Evolutionary conservation across 1,140 invertebrate genomes (phyloP), one percentile per base, ranked within the genome.

Genomic region (Drosophila jambulina): DNA sequence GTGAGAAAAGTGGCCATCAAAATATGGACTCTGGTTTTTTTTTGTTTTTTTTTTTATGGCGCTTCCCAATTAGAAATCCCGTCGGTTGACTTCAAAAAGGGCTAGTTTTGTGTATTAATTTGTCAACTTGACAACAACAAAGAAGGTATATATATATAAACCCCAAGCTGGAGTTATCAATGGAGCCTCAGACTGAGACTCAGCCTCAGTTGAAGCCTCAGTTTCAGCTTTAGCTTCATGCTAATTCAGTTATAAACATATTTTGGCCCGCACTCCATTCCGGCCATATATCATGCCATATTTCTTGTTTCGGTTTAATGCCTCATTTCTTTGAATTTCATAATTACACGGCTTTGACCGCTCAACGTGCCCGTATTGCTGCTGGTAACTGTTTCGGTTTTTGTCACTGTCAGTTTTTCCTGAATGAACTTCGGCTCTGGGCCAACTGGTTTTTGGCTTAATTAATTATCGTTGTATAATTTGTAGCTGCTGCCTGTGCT

Each of bases 391-490:
- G 53, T 56, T 56, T 56, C 15, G 53, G 53, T 68, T 90, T 78
- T 85, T 81, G 85, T 72, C 78, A 78, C 70, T 87, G 83, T 84
- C 76, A 72, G 67, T 58, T 72, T 90, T 88, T 88, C 85, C 81
- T 88, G 85, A 90, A 90, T 90, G 85, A 88, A 88, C 76, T 78
- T 78, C 74, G 56, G 54, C 62, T 78, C 23, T 49, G 58, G 65
- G 36, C 43, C 61, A 62, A 75, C 76, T 65, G 70, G 61, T 59
- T 60, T 75, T 83, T 34, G 83, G 32, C 80, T 84, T 90, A 90
- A 88, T 88, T 88, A 90, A 88, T 88, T 90, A 88, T 90, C 79
- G 85, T 88, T 88, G 85, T 88, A 88, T 84, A 90, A 88, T 88
- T 88, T 90, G 68, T 85, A 63, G 75, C 6, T 65, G 42, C 71